Evolutionary conservation across 1,140 invertebrate species (phyloP), one percentile per base, ranked within the genome.

Genomic region (Calliopsis andreniformis): DNA sequence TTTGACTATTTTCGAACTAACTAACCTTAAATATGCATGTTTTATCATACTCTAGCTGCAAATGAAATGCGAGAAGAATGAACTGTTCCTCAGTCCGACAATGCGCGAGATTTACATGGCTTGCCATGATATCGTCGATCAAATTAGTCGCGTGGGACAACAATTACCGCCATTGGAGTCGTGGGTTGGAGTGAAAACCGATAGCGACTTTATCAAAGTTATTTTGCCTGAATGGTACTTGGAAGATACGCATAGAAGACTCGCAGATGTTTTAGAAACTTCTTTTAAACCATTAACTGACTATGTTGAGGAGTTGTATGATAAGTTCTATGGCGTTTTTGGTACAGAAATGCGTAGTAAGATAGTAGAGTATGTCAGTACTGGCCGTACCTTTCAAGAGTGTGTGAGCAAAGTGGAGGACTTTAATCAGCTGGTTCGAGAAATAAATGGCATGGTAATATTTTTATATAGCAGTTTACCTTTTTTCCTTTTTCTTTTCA

Each of bases 101-200:
- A 80, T 93, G 2, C 68, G 61, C 1, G 88, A 91, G 14, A 86
- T 94, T 30, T 77, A 87, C 25, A 35, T 72, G 0, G 82, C 71
- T 1, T 93, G 92, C 72, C 90, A 89, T 1, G 73, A 76, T 7
- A 86, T 93, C 16, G 70, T 92, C 0, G 85, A 92, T 0, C 84
- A 91, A 47, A 92, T 94, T 32, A 88, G 89, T 0, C 82, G 86
- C 30, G 84, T 92, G 8, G 91, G 86, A 0, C 88, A 89, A 18
- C 82, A 92, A 25, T 84, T 94, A 53, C 89, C 91, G 42, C 76
- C 92, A 1, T 75, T 94, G 45, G 92, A 93, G 55, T 89, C 89
- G 3, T 91, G 90, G 78, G 32, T 82, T 20, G 28, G 23, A 0
- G 42, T 47, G 32, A 82, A 82, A 16, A 64, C 53, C n/a, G 12